These are phyloP conservation scores for Laterallus jamaicensis DNA, from an alignment of 2,113 vertebrate genomes.

Conservation along the genomic window DNA sequence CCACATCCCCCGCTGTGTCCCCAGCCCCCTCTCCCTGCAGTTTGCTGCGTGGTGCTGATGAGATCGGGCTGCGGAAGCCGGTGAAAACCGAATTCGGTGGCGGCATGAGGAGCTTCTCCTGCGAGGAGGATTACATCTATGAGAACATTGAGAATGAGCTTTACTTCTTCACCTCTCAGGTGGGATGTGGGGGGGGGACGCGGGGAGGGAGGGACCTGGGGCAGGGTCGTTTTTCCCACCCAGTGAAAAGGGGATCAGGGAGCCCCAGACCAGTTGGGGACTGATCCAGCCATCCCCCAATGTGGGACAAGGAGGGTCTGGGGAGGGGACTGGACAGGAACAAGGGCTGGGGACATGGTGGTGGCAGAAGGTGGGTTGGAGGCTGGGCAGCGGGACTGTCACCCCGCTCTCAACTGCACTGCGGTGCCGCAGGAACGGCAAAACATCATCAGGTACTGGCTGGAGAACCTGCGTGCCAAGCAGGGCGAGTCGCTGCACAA, in stretches of 20 bases:
- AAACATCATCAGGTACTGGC: conserved; percentile 95
- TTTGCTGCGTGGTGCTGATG: conserved; percentile 92
- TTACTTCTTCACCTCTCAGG: conserved; percentile 97
- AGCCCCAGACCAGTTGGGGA: not conserved
- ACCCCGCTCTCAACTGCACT: not conserved
- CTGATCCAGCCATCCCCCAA: rapidly evolving
- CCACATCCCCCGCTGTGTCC: not conserved
- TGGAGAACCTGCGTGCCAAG: conserved; percentile 95
- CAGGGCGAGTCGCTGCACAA: conserved; percentile 93
- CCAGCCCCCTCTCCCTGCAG: conserved; percentile 61
- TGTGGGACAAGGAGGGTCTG: rapidly evolving
- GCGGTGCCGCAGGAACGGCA: conserved; percentile 85
- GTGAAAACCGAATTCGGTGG: conserved; percentile 93
- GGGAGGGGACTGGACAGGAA: not conserved
- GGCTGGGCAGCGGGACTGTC: not conserved
- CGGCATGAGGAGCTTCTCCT: conserved; percentile 89
- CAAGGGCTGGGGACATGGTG: rapidly evolving
- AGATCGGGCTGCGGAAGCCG: conserved; percentile 88
- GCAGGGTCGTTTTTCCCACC: not conserved
- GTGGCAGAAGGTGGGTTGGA: not conserved
- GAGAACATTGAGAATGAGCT: conserved; percentile 96
- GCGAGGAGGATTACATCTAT: conserved; percentile 97
- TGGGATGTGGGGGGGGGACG: conserved; percentile 10
- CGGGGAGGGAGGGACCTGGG: not conserved
- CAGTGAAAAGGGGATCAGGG: not conserved